A percentile compares a stretch with the other conserved stretches of the same genome.
Conservation (phyloP, 2,888 invertebrate species). For the Theretra japonica region DNA sequence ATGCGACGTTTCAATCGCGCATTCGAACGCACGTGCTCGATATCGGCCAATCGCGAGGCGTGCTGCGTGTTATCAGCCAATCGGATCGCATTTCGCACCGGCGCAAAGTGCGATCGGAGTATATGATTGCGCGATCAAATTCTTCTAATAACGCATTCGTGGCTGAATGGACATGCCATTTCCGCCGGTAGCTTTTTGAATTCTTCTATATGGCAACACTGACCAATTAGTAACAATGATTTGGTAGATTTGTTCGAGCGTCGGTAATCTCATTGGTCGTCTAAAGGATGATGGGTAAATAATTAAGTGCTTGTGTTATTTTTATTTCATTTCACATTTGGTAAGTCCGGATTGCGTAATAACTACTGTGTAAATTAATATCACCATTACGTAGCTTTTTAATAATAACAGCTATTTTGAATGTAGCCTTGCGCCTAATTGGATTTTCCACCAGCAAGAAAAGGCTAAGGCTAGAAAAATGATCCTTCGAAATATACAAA, state of each 20-base stretch:
- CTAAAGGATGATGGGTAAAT: slow-evolving; percentile 48
- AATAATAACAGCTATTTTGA: neutral
- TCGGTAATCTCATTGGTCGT: slow-evolving; percentile 56
- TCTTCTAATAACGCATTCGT: slow-evolving; percentile 59
- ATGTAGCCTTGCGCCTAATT: too few relatives aligned
- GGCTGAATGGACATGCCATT: slow-evolving; percentile 56
- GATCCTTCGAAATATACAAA: too few relatives aligned
- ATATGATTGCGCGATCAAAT: slow-evolving; percentile 61
- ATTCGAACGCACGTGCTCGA: slow-evolving; percentile 58
- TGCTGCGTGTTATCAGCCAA: slow-evolving; percentile 46
- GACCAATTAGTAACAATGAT: slow-evolving; percentile 73
- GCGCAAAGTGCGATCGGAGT: slow-evolving; percentile 58
- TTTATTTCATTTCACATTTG: slow-evolving; percentile 31
- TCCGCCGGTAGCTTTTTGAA: slow-evolving; percentile 70
- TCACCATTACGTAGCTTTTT: neutral
- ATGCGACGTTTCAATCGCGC: slow-evolving; percentile 42
- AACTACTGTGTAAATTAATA: neutral
- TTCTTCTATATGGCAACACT: slow-evolving; percentile 42
- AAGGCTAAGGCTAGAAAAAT: too few relatives aligned
- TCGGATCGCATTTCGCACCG: slow-evolving; percentile 58
- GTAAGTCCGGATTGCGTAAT: slow-evolving; percentile 19
- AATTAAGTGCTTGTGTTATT: slow-evolving; percentile 38
- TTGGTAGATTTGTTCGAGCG: slow-evolving; percentile 60
- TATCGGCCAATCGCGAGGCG: slow-evolving; percentile 46
- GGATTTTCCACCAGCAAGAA: too few relatives aligned